phyloP scores from a whole-genome alignment of 2,888 invertebrate genomes.

The Scelioninae gen. 2 region DNA sequence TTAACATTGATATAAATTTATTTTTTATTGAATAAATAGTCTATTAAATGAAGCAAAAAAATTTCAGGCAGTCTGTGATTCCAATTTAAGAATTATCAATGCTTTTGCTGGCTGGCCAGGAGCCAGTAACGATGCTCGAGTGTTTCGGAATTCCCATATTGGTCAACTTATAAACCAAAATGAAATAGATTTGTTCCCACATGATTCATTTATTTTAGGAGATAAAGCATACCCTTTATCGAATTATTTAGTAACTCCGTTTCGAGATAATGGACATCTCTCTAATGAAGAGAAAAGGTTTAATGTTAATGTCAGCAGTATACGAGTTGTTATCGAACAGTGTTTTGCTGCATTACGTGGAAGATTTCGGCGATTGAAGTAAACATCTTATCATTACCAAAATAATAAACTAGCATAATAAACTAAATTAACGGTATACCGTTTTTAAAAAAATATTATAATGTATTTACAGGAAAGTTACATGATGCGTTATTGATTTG shows the following conservation, averaged over 20 bases:
- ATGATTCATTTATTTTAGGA: constrained; percentile 11
- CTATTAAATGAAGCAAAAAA: no score
- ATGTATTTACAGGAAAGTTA: no score
- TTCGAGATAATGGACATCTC: constrained; percentile 22
- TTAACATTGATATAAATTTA: no score
- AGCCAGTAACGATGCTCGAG: constrained; percentile 29
- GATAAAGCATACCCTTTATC: constrained; percentile 26
- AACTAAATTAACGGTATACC: no score
- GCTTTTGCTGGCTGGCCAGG: constrained; percentile 36
- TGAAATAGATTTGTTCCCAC: constrained; percentile 2
- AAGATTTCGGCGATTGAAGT: constrained; percentile 11
- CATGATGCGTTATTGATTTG: no score
- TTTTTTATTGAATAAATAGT: no score
- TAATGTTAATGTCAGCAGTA: background rate
- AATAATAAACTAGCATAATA: no score
- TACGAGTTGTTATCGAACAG: constrained; percentile 15
- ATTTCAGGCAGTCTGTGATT: no score
- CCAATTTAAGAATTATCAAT: background rate
- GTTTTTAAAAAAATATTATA: no score
- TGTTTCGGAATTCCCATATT: constrained; percentile 7
- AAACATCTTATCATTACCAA: no score
- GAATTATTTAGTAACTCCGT: constrained; percentile 13
- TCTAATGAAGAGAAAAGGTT: background rate
- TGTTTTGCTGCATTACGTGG: constrained; percentile 15
- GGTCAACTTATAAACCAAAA: constrained; percentile 8